Evolutionary conservation across 1,140 invertebrate genomes (phyloP).

Genomic region (Cydia fagiglandana): DNA sequence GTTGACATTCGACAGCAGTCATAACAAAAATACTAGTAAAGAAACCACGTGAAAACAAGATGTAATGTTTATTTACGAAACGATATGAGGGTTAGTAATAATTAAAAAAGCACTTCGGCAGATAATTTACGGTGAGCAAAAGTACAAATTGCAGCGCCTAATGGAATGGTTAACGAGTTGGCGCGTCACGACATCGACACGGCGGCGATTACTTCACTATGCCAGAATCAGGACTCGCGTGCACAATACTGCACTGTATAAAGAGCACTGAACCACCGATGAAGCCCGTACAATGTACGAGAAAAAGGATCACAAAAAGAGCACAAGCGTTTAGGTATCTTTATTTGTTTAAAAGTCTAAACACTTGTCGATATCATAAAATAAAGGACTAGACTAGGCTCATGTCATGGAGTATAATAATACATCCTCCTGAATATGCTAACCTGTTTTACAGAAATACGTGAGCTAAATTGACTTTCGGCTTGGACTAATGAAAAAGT

Average conservation of each 20-base stretch:
- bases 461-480: too few relatives aligned
- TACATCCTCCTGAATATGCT: too few relatives aligned
- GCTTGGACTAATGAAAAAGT: too few relatives aligned
- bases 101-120: neutral
- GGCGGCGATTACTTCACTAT: neutral
- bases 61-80: neutral
- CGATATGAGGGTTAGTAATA: neutral
- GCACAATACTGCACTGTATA: neutral
- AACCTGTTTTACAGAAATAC: too few relatives aligned
- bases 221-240: neutral
- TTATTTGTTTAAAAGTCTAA: too few relatives aligned
- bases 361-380: too few relatives aligned
- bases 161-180: slow-evolving; percentile 2
- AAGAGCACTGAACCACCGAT: neutral
- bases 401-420: too few relatives aligned
- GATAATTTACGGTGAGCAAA: neutral
- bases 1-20: slow-evolving; percentile 1
- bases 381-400: too few relatives aligned
- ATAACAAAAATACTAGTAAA: neutral
- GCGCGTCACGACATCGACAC: neutral
- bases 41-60: neutral
- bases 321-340: too few relatives aligned
- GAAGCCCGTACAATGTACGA: too few relatives aligned
- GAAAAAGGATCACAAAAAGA: too few relatives aligned
- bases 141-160: neutral